A percentile compares a stretch with the other conserved stretches of the same genome.
phyloP scores from a whole-genome alignment of 1,140 invertebrate species.

The Pectinophora gossypiella region DNA sequence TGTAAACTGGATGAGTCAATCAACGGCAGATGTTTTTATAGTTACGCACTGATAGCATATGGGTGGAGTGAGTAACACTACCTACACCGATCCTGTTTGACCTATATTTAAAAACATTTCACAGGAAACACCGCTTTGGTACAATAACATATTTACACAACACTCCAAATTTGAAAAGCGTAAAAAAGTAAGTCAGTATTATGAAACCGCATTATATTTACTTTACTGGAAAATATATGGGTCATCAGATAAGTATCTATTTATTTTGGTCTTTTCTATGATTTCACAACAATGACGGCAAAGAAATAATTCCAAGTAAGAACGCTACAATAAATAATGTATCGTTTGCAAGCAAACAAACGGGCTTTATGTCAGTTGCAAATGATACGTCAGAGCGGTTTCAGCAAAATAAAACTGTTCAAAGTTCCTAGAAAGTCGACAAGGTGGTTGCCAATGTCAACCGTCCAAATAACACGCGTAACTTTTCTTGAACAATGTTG shows the following conservation, averaged over 20 bases:
- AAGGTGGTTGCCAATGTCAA: no score
- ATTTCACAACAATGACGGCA: neutral
- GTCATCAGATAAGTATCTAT: neutral
- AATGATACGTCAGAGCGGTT: neutral
- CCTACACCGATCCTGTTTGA: neutral
- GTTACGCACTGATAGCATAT: neutral
- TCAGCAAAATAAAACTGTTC: no score
- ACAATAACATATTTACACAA: neutral
- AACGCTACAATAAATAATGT: no score
- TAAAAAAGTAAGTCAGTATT: neutral
- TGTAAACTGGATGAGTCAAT: no score
- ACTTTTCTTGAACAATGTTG: no score
- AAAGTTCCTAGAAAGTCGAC: no score
- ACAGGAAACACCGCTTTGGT: neutral
- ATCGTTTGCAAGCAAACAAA: no score
- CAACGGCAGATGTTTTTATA: neutral
- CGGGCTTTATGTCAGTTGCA: neutral
- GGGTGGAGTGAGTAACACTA: neutral
- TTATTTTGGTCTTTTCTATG: neutral
- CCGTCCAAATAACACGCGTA: no score
- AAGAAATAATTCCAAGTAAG: neutral
- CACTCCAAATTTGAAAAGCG: neutral
- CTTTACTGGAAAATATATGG: neutral
- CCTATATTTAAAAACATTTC: neutral
- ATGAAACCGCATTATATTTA: neutral